These are phyloP conservation scores for Amblyopsis rosae DNA, from an alignment of 2,113 vertebrate species.

Conservation along the genomic window DNA sequence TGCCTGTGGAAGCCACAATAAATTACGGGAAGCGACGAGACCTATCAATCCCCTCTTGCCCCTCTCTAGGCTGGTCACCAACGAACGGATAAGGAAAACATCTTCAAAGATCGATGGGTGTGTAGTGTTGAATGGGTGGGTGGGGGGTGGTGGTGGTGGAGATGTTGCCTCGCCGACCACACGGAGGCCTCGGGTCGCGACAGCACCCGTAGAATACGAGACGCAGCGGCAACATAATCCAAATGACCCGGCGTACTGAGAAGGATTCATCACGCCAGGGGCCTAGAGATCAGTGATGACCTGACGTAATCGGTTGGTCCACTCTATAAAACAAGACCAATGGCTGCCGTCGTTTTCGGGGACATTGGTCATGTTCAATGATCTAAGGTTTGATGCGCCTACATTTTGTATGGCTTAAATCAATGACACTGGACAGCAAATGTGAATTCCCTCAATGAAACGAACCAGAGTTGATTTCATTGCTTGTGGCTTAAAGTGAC, in stretches of 20 bases:
- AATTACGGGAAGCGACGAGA: conserved; percentile 37
- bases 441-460: conserved; percentile 4
- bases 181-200: too few relatives aligned
- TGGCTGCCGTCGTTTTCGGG: conserved; percentile 5
- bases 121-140: not conserved
- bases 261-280: too few relatives aligned
- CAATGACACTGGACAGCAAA: not conserved
- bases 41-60: conserved; percentile 56
- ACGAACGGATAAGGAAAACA: conserved; percentile 40
- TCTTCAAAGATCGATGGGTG: not conserved
- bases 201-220: too few relatives aligned
- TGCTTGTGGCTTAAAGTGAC: not conserved
- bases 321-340: not conserved
- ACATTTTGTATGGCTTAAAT: conserved; percentile 5
- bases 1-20: conserved; percentile 55
- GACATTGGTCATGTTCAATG: not conserved
- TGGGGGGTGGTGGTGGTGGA: conserved; percentile 10
- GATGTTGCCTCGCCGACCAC: too few relatives aligned
- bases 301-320: conserved; percentile 22
- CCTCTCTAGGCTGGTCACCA: conserved; percentile 19
- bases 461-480: not conserved
- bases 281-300: conserved; percentile 24
- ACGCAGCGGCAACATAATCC: too few relatives aligned
- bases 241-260: too few relatives aligned
- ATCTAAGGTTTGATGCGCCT: conserved; percentile 22